Base-by-base conservation (phyloP, 2,888 invertebrate species). In the Troilus luridus region DNA sequence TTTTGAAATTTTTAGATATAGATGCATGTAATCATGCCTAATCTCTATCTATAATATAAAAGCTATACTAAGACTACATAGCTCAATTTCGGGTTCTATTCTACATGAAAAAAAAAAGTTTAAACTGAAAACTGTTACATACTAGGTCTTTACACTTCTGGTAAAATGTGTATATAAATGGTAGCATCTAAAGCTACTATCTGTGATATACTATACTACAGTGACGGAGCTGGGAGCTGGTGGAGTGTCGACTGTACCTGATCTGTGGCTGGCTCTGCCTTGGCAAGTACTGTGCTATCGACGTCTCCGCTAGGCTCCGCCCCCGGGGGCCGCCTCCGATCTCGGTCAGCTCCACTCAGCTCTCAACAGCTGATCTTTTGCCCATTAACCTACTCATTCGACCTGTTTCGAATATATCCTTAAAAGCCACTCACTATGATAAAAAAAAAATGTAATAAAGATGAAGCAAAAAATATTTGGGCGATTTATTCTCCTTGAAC, bases 81-180 rank as follows among this genome's bases (percentile, higher is more conserved):
- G 17, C 41, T 77, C 17, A 17, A 77, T 77, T 77, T 1, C 19
- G 17, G 27, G n/a, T 17, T 41, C 27, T 77, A 77, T 2, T 77
- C 17, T 77, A 77, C 8, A 9, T 19, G 11, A 11, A 24, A 12
- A 24, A 11, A 24, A 24, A 24, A 17, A 41, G 17, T 27, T 41
- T 8, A 58, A n/a, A 85, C 21, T 58, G 41, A 11, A 85, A 85
- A 85, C 12, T 85, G 85, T 85, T 85, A 85, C 85, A 85, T 85
- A 85, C 85, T 85, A 85, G 85, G 85, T 85, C 85, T 85, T 85
- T 85, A 85, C 85, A 85, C 85, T 85, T 85, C 85, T 85, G 85
- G 85, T 85, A 85, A 85, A 85, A 85, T 56, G 85, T 85, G 21
- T 56, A 85, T 19, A 85, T 85, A 85, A 85, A 85, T 85, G 85